Conservation (phyloP, 1,140 invertebrate species). For the Tetramorium parvispinum region DNA sequence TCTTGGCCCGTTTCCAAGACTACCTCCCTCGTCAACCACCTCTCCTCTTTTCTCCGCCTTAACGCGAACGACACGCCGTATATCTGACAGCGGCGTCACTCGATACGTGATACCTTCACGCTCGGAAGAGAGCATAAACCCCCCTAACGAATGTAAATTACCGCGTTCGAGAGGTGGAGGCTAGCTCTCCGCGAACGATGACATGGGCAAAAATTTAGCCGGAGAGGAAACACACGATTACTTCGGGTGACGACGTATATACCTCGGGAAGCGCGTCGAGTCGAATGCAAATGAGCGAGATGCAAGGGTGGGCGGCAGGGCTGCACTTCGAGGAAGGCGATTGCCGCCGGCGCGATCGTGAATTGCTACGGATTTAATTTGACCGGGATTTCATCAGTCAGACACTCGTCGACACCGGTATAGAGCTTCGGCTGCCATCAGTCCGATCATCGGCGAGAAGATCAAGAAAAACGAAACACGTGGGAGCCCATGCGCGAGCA, state of each 20-base stretch:
- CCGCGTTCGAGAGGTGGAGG: conserved; percentile 32
- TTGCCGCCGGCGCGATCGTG: conserved; percentile 10
- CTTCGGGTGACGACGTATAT: conserved; percentile 50
- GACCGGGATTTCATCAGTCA: conserved; percentile 60
- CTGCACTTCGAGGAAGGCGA: conserved; percentile 18
- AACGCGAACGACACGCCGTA: conserved; percentile 64
- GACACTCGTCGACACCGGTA: conserved; percentile 50
- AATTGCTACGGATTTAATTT: conserved; percentile 72
- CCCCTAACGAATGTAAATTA: conserved; percentile 59
- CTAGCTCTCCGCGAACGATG: conserved; percentile 25
- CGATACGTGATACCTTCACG: conserved; percentile 62
- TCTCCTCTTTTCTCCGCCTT: conserved; percentile 46
- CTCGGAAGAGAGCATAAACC: conserved; percentile 45
- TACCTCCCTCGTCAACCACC: conserved; percentile 21
- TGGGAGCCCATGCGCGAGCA: conserved; percentile 47
- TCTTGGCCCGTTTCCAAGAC: conserved; percentile 64
- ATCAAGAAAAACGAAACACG: conserved; percentile 53
- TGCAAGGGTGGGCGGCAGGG: conserved; percentile 15
- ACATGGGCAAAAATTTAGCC: conserved; percentile 37
- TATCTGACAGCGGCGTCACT: conserved; percentile 70
- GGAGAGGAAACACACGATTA: conserved; percentile 47
- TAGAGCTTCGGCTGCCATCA: conserved; percentile 21
- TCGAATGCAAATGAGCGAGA: conserved; percentile 55
- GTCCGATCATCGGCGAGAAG: conserved; percentile 22
- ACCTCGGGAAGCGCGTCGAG: not conserved